These are phyloP conservation scores for Rachycentron canadum DNA, from an alignment of 2,797 vertebrate species.

Conservation along the genomic window DNA sequence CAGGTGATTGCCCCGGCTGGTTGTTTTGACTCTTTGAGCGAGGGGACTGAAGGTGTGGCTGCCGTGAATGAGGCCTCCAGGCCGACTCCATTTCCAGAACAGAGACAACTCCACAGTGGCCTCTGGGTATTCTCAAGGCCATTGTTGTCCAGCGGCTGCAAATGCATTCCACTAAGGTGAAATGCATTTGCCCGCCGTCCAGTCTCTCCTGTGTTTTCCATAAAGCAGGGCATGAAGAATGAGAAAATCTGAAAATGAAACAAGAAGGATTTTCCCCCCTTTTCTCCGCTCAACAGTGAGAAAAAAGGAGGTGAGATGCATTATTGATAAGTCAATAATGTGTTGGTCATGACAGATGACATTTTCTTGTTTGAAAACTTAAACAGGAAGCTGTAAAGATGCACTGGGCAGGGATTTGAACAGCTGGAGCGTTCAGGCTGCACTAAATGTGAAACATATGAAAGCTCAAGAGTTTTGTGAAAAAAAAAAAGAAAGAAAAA, in stretches of 20 bases:
- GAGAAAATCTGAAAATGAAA: slow-evolving; percentile 93
- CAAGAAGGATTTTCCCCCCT: slow-evolving; percentile 67
- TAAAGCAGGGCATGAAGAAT: slow-evolving; percentile 89
- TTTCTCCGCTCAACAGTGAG: slow-evolving; percentile 68
- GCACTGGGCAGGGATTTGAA: slow-evolving; percentile 67
- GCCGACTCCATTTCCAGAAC: slow-evolving; percentile 90
- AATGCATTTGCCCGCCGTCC: slow-evolving; percentile 90
- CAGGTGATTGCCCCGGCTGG: slow-evolving; percentile 97
- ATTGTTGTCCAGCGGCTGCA: slow-evolving; percentile 92
- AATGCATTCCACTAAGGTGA: slow-evolving; percentile 92
- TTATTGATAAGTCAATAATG: slow-evolving; percentile 94
- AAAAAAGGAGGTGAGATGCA: slow-evolving; percentile 84
- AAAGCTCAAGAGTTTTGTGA: slow-evolving; percentile 17
- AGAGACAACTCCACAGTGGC: slow-evolving; percentile 87
- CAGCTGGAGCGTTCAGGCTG: slow-evolving; percentile 43
- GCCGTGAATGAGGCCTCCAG: slow-evolving; percentile 87
- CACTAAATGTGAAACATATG: slow-evolving; percentile 33
- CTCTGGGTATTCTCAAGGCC: slow-evolving; percentile 93
- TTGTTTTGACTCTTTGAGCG: slow-evolving; percentile 91
- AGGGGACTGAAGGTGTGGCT: slow-evolving; percentile 90
- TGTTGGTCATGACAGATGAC: slow-evolving; percentile 89
- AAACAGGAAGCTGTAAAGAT: slow-evolving; percentile 71
- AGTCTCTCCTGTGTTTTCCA: slow-evolving; percentile 92
- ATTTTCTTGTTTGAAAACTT: slow-evolving; percentile 79
- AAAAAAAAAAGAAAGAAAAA: background rate